Evolutionary conservation across 2,113 vertebrate species (phyloP), one percentile per base, ranked within the genome.

Genomic region (Lepus americanus): DNA sequence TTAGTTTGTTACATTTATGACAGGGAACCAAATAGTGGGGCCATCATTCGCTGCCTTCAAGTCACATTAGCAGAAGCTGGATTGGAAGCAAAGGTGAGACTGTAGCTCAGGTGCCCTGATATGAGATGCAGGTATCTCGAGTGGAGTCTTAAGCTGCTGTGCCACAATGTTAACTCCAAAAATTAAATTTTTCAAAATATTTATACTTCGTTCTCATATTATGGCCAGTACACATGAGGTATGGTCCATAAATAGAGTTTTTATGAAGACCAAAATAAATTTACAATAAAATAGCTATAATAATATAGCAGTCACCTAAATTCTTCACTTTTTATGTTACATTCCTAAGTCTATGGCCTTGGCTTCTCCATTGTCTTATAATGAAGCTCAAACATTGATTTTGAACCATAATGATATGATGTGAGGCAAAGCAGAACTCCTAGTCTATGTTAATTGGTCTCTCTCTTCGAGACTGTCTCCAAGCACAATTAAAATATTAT

Each of bases 401-500:
- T 39, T 23, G 92, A 81, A 63, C 51, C 27, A 13, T 53, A 81
- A 78, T 81, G 90, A 88, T 82, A 78, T 4, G 33, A 92, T 13
- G 33, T 92, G 93, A 96, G 33, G 93, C 70, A 88, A 90, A 97
- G 59, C 86, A 96, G 94, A 93, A 23, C 79, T 79, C 69, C 72
- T 5, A 3, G 78, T 79, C 92, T 95, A 86, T 84, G 84, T 93
- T 96, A 96, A 94, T 96, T 92, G 89, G 73, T 79, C 63, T 82
- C 82, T 53, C 20, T 95, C 90, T 72, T 83, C 69, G 74, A 87
- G 72, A 64, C 72, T 44, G 73, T 89, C 87, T 93, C 87, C 31
- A 87, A 51, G 90, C 77, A 90, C 76, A 94, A 92, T 96, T 94
- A 97, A 94, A 94, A 94, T 78, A 51, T 77, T 90, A 80, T 77